Evolutionary conservation across 2,797 vertebrate genomes (phyloP), one percentile per base, ranked within the genome.

Genomic region (Acrossocheilus wenchowensis): DNA sequence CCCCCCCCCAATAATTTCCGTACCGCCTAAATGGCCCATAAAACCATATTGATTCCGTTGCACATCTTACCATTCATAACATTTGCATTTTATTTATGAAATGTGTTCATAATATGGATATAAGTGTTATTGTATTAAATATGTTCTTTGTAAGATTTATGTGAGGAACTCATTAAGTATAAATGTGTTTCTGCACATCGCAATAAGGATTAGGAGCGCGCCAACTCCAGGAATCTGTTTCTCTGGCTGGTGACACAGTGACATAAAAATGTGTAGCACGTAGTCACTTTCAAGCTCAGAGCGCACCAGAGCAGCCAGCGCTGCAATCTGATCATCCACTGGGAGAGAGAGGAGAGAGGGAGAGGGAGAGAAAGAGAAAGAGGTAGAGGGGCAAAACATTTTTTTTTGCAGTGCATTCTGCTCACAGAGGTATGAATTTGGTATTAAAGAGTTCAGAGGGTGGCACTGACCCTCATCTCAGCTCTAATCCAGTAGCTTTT

Each of bases 241-340:
- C 78, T 81, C 84, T 50, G 84, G 84, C 68, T 80, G 48, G 84
- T 81, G 84, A 86, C 84, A 86, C 68, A 62, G 78, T 81, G 84
- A 81, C 84, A 86, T 86, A 81, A 86, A 86, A 86, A 86, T 86
- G 77, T 86, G 78, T 60, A 81, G 84, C 84, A 86, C 84, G 84
- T 86, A 81, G 66, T 62, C 78, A 73, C 52, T 80, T 72, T 60
- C 84, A 81, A 78, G 41, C 78, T 74, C 77, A 72, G 75, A 71
- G 83, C n/a, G n/a, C 74, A 71, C 64, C 77, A 36, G 84, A 80
- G 84, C 77, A 72, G 84, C 68, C 84, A 80, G 84, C 26, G 8
- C 66, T 86, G 84, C 78, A 86, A 86, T 86, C 84, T 80, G 84
- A 86, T 73, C 77, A 86, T 85, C 77, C 77, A 73, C 50, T 50